Base-by-base conservation (phyloP, 2,797 vertebrate species). In the Cirrhinus molitorella region DNA sequence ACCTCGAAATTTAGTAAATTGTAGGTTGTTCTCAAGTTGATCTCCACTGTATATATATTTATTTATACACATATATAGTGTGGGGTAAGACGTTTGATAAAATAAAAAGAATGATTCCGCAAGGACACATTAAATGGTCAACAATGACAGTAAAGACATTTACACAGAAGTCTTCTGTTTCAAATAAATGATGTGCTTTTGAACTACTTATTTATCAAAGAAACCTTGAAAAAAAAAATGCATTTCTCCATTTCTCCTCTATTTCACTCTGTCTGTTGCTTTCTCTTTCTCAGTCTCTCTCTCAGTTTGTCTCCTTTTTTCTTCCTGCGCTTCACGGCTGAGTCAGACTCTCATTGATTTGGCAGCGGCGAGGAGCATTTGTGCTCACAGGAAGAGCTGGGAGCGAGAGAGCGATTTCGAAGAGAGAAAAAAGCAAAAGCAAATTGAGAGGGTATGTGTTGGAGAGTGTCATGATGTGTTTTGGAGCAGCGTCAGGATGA, bases 321-420 rank as follows among this genome's bases (percentile, higher is more conserved):
- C 7, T 53, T 53, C n/a, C 66, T 53, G 53, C 19, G 13, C 63
- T 76, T 55, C 61, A 76, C 3, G n/a, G 45, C 84, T 70, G 57
- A 77, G 55, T 71, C 65, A 77, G 40, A 2, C 47, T 70, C 53
- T 81, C 73, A 85, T 78, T 82, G 80, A 85, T 85, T 81, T 72
- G 40, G 45, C 65, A 71, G 55, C 23, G 9, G 59, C 31, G 23
- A 70, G 74, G 45, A 53, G 67, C 68, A 49, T 81, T 72, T 73
- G 80, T 37, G 68, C 28, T 72, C 65, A 25, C 43, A 55, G 23
- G 59, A 80, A 70, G 51, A 61, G 49, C 72, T 57, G 12, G 9
- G 55, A 59, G 61, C 23, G 17, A 21, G 43, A 57, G 28, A 87
- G 45, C 5, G 5, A 75, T 72, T 70, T 65, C 43, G 31, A 74